Percentiles rank a stretch among this genome's conserved stretches.
These are phyloP conservation scores for Sebastes minor DNA, from an alignment of 2,797 vertebrate genomes.

Conservation along the genomic window DNA sequence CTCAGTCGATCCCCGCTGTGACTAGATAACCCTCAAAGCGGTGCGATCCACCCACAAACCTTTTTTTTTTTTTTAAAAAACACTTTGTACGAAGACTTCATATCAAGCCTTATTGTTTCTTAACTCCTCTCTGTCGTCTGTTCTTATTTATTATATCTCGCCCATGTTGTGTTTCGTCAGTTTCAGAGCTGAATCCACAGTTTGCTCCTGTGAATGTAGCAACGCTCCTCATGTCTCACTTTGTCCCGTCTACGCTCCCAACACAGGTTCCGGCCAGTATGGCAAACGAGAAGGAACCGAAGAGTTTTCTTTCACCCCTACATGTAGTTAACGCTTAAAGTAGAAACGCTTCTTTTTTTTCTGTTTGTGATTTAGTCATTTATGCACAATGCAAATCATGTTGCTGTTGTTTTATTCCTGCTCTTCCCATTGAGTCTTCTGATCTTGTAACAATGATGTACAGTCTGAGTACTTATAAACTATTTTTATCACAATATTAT, in stretches of 20 bases:
- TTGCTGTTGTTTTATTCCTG: constrained; percentile 86
- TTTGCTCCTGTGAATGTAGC: constrained; percentile 56
- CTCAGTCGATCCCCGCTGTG: constrained; percentile 59
- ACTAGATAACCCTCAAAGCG: constrained; percentile 31
- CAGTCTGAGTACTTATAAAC: constrained; percentile 95
- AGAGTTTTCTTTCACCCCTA: constrained; percentile 47
- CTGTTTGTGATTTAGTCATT: constrained; percentile 78
- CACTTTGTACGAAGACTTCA: constrained; percentile 66
- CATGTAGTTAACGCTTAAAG: constrained; percentile 44
- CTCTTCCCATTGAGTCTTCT: constrained; percentile 73
- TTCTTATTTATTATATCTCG: constrained; percentile 80
- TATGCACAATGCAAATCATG: constrained; percentile 87
- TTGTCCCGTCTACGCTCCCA: constrained; percentile 45
- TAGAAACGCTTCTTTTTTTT: constrained; percentile 59
- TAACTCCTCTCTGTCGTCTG: constrained; percentile 49
- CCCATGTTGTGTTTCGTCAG: constrained; percentile 42
- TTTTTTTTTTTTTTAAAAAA: constrained; percentile 21
- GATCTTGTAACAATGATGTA: constrained; percentile 96
- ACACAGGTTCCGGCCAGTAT: constrained; percentile 62
- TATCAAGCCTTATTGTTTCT: constrained; percentile 77
- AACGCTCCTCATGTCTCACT: constrained; percentile 41
- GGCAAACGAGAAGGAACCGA: constrained; percentile 46
- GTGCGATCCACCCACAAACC: constrained; percentile 42
- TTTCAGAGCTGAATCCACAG: constrained; percentile 53
- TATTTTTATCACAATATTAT: constrained; percentile 99